Base-by-base conservation (phyloP, 2,888 invertebrate species). In the Agapostemon virescens region DNA sequence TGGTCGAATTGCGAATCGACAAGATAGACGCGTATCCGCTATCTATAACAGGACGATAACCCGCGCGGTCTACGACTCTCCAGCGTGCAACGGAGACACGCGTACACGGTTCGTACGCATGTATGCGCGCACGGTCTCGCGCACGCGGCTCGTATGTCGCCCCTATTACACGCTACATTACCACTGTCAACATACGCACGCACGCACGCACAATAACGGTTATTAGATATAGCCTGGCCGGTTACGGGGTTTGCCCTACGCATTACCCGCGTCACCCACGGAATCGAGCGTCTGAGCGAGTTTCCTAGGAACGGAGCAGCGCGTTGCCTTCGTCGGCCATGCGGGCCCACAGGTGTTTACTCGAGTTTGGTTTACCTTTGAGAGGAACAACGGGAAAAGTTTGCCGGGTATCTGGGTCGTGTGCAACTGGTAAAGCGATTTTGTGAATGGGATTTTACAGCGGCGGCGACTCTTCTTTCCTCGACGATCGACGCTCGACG, bases 141-240 rank as follows among this genome's bases (percentile, higher is more conserved):
- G 77, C 81, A 74, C 76, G 73, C 78, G 75, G 68, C 85, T 85
- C 81, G 74, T 79, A 77, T 84, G 79, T 83, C 84, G 68, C 82
- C 82, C 85, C 88, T 85, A 87, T 90, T 89, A 88, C 87, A 88
- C 88, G 88, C 86, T 86, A 78, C 87, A 90, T 90, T 90, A 91
- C 89, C 88, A 90, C 88, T 89, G 91, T 91, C 90, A 91, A 91
- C 90, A 90, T 86, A 85, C 52, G n/a, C 45, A 33, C 69, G 64
- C 83, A 81, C 74, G 77, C 85, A 85, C 84, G 84, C 86, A 86
- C 90, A 91, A 91, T 91, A 91, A 91, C 90, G 84, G 90, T 91
- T 91, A 91, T 91, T 90, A 90, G 88, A 87, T 87, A 88, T 86
- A 85, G 69, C 77, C 77, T 68, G 82, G 52, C 82, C 72, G 81